Evolutionary conservation across 2,113 vertebrate genomes (phyloP).

Genomic region (Platichthys flesus): DNA sequence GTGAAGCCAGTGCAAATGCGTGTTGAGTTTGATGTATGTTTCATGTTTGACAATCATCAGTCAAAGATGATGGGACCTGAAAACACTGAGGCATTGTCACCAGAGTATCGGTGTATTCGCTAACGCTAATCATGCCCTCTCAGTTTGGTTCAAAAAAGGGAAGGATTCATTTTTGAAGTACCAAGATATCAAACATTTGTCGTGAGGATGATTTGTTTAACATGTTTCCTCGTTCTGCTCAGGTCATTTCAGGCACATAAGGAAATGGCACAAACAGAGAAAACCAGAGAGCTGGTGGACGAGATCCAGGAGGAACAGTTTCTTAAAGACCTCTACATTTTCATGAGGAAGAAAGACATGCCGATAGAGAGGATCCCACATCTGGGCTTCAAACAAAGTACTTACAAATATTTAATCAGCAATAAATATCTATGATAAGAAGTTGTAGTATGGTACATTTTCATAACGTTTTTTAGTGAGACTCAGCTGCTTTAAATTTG

Average conservation of each 20-base stretch:
- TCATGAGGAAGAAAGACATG: slow-evolving; percentile 82
- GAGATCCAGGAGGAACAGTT: slow-evolving; percentile 74
- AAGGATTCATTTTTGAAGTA: neutral
- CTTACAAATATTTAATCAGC: neutral
- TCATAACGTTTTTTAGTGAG: too few species aligned
- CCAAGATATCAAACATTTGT: neutral
- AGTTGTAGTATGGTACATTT: neutral
- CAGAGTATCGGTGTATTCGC: neutral
- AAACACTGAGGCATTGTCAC: slow-evolving; percentile 18
- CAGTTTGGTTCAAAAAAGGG: neutral
- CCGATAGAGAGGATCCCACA: slow-evolving; percentile 84
- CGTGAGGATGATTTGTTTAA: neutral
- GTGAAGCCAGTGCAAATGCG: slow-evolving; percentile 7
- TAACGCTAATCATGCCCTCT: neutral
- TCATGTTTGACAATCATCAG: slow-evolving; percentile 42
- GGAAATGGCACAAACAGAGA: slow-evolving; percentile 45
- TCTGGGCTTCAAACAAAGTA: slow-evolving; percentile 85
- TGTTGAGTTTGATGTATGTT: slow-evolving; percentile 8
- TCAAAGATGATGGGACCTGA: slow-evolving; percentile 9
- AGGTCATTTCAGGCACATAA: slow-evolving; percentile 30
- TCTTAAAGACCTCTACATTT: slow-evolving; percentile 79
- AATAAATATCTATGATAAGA: neutral
- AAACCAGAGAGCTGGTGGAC: slow-evolving; percentile 18
- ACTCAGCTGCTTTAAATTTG: neutral
- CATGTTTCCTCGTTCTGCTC: neutral